A percentile compares a stretch with the other conserved stretches of the same genome.
Conservation (phyloP, 2,113 vertebrate genomes). For the Caracal caracal region DNA sequence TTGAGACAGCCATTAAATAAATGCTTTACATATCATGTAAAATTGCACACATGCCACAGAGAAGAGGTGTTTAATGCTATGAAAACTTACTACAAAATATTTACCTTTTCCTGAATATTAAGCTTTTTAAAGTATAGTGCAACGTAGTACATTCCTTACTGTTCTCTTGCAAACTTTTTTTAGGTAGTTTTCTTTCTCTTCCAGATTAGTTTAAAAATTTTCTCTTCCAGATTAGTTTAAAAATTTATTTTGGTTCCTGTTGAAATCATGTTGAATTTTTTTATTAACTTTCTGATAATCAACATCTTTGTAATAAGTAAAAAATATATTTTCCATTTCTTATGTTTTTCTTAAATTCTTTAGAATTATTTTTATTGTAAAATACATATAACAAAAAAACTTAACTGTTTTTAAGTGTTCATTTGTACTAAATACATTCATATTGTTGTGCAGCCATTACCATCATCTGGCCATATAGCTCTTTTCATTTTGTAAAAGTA, state of each 20-base stretch:
- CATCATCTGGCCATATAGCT: not conserved
- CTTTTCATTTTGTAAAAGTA: not conserved
- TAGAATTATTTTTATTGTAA: not conserved
- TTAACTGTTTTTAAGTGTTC: not conserved
- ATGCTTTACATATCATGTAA: not conserved
- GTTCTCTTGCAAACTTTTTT: not conserved
- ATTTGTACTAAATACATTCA: not conserved
- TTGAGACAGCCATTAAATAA: not conserved
- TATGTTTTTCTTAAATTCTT: not conserved
- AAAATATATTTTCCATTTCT: not conserved
- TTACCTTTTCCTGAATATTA: not conserved
- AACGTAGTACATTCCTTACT: not conserved
- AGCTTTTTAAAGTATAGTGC: not conserved
- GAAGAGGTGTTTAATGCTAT: not conserved
- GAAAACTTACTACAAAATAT: not conserved
- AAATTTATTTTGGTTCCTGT: not conserved
- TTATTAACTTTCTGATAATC: not conserved
- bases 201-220: not conserved
- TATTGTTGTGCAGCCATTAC: too few species aligned
- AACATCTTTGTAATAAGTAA: not conserved
- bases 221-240: not conserved
- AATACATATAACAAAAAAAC: not conserved
- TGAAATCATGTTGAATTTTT: not conserved
- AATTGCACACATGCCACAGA: not conserved
- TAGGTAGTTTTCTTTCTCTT: not conserved